Evolutionary conservation across 2,113 vertebrate species (phyloP).

Genomic region (Gulo gulo): DNA sequence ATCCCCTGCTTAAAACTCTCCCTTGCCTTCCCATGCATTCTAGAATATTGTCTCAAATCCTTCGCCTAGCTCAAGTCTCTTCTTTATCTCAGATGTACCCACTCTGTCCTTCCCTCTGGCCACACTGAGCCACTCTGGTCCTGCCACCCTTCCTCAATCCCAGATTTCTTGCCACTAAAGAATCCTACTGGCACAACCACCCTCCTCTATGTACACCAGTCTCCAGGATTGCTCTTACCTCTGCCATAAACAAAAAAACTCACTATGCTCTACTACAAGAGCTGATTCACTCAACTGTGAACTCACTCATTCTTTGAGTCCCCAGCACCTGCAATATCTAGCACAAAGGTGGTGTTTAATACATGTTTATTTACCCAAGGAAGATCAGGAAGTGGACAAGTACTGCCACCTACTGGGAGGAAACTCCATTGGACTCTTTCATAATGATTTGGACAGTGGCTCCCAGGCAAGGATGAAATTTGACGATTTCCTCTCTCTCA

Average conservation of each 20-base stretch:
- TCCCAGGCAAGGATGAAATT: not conserved
- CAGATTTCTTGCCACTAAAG: not conserved
- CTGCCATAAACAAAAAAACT: not conserved
- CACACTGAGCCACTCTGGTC: not conserved
- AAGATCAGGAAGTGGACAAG: not conserved
- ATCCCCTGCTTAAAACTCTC: too few species aligned
- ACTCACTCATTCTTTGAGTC: not conserved
- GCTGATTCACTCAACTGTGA: not conserved
- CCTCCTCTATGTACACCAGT: not conserved
- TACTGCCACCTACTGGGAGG: conserved; percentile 59
- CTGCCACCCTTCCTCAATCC: not conserved
- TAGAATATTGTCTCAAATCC: not conserved
- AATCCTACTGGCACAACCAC: not conserved
- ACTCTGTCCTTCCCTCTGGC: not conserved
- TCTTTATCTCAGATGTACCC: not conserved
- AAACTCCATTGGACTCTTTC: not conserved
- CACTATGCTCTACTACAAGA: not conserved
- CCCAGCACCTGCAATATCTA: not conserved
- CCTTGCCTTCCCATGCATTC: not conserved
- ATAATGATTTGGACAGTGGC: not conserved
- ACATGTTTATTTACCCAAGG: not conserved
- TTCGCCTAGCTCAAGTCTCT: not conserved
- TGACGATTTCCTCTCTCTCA: not conserved
- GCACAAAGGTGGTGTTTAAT: not conserved
- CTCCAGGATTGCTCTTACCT: not conserved